Evolutionary conservation across 1,140 invertebrate genomes (phyloP).

Genomic region (Scaptomyza montana): DNA sequence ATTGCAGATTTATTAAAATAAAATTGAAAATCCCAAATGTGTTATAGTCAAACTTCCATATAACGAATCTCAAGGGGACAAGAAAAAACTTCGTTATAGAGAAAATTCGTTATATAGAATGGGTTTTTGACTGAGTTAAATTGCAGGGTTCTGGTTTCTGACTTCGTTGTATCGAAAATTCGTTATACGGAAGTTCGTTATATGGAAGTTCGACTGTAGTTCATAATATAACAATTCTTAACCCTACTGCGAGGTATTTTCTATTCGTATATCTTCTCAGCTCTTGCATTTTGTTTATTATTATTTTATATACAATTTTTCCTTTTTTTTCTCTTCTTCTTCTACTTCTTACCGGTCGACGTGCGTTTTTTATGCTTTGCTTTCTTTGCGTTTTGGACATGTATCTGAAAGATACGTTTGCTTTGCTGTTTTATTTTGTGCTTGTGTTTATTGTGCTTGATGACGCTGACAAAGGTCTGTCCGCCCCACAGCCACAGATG

Average conservation of each 20-base stretch:
- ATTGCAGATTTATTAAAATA: too few relatives aligned
- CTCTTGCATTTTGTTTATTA: slow-evolving; percentile 33
- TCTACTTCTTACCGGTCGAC: slow-evolving; percentile 59
- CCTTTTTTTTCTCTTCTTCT: slow-evolving; percentile 27
- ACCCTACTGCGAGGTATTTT: slow-evolving; percentile 3
- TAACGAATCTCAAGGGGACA: too few relatives aligned
- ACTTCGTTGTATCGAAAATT: too few relatives aligned
- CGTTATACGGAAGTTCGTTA: too few relatives aligned
- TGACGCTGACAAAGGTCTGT: slow-evolving; percentile 78
- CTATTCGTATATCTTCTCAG: not conserved
- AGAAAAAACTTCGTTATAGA: too few relatives aligned
- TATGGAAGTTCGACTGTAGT: too few relatives aligned
- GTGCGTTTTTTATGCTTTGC: slow-evolving; percentile 51
- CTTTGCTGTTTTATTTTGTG: slow-evolving; percentile 18
- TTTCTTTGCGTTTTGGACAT: slow-evolving; percentile 76
- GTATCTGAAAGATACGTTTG: slow-evolving; percentile 77
- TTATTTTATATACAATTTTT: slow-evolving; percentile 25
- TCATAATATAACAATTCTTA: too few relatives aligned
- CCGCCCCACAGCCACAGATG: slow-evolving; percentile 31
- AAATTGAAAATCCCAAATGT: too few relatives aligned
- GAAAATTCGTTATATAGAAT: too few relatives aligned
- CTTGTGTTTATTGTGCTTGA: slow-evolving; percentile 47
- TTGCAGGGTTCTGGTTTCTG: too few relatives aligned
- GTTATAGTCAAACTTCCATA: too few relatives aligned
- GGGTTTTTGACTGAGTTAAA: too few relatives aligned